phyloP scores from a whole-genome alignment of 2,888 invertebrate species.

The Mesorhabditis spiculigera region DNA sequence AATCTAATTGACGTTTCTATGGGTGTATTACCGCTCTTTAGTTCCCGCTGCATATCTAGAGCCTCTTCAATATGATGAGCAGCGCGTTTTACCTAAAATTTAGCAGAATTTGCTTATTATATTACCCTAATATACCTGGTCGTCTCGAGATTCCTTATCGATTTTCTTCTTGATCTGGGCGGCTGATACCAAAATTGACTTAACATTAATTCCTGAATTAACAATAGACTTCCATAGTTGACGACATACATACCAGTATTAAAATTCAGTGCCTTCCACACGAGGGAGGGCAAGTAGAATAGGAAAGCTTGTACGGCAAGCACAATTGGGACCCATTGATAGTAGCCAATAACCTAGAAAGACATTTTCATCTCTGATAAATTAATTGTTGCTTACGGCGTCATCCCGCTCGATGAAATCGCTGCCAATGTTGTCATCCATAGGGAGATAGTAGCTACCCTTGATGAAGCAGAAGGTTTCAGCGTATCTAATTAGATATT shows the following conservation, averaged over 20 bases:
- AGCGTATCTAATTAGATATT: constrained; percentile 30
- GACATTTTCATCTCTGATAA: not conserved
- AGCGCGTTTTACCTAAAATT: constrained; percentile 30
- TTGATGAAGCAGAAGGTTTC: constrained; percentile 58
- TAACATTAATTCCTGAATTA: constrained; percentile 48
- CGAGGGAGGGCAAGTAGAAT: constrained; percentile 54
- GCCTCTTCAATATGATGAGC: constrained; percentile 47
- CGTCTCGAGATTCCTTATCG: constrained; percentile 9
- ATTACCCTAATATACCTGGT: too few species aligned
- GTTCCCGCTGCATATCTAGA: constrained; percentile 50
- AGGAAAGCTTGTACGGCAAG: constrained; percentile 53
- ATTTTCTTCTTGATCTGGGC: constrained; percentile 34
- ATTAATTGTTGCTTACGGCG: constrained; percentile 13
- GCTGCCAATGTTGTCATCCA: constrained; percentile 32
- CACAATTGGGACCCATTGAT: constrained; percentile 51
- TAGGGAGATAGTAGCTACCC: constrained; percentile 46
- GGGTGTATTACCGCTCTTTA: constrained; percentile 36
- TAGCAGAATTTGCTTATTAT: too few species aligned
- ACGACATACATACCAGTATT: constrained; percentile 34
- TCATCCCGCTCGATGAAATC: constrained; percentile 28
- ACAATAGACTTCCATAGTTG: not conserved
- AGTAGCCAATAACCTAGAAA: constrained; percentile 37
- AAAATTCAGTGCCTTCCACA: constrained; percentile 50
- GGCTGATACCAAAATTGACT: constrained; percentile 43
- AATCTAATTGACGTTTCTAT: constrained; percentile 8